phyloP scores from a whole-genome alignment of 1,140 invertebrate genomes.

The Ptiloglossa arizonensis region DNA sequence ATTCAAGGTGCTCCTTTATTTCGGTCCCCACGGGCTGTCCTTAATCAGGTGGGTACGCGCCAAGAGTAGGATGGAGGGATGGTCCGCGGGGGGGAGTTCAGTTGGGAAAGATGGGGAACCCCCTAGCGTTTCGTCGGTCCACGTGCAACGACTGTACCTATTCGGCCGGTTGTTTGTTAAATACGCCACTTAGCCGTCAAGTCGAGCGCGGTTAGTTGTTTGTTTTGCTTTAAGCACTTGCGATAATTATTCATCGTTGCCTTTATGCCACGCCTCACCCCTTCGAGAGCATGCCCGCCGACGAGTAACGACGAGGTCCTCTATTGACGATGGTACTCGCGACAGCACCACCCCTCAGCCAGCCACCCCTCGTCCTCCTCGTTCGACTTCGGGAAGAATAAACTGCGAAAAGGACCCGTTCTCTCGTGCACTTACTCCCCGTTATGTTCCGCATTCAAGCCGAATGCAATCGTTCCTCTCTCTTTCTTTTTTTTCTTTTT shows the following conservation, averaged over 20 bases:
- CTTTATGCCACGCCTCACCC: slow-evolving; percentile 67
- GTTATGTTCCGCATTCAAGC: slow-evolving; percentile 42
- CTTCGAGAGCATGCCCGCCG: slow-evolving; percentile 39
- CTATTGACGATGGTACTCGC: slow-evolving; percentile 69
- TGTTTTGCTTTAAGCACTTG: slow-evolving; percentile 77
- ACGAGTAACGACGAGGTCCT: slow-evolving; percentile 69
- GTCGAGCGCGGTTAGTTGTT: slow-evolving; percentile 75
- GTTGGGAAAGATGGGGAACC: too few species aligned
- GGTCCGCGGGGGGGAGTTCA: too few species aligned
- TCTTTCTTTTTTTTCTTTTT: background rate
- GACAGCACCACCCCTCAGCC: slow-evolving; percentile 21
- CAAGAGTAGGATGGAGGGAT: background rate
- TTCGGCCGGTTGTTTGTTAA: slow-evolving; percentile 70
- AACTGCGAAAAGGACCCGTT: slow-evolving; percentile 73
- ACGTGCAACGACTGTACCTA: slow-evolving; percentile 22
- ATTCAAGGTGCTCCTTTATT: slow-evolving; percentile 34
- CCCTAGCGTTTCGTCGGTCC: slow-evolving; percentile 14
- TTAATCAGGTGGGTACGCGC: slow-evolving; percentile 59
- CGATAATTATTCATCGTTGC: slow-evolving; percentile 79
- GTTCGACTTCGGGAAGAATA: slow-evolving; percentile 70
- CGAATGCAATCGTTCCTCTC: slow-evolving; percentile 51
- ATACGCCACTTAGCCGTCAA: slow-evolving; percentile 77
- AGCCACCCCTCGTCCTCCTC: slow-evolving; percentile 27
- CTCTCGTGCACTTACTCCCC: slow-evolving; percentile 63
- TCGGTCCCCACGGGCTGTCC: slow-evolving; percentile 25